A percentile compares a stretch with the other conserved stretches of the same genome.
Evolutionary conservation across 2,797 vertebrate genomes (phyloP).

Genomic region (Trachops cirrhosus): DNA sequence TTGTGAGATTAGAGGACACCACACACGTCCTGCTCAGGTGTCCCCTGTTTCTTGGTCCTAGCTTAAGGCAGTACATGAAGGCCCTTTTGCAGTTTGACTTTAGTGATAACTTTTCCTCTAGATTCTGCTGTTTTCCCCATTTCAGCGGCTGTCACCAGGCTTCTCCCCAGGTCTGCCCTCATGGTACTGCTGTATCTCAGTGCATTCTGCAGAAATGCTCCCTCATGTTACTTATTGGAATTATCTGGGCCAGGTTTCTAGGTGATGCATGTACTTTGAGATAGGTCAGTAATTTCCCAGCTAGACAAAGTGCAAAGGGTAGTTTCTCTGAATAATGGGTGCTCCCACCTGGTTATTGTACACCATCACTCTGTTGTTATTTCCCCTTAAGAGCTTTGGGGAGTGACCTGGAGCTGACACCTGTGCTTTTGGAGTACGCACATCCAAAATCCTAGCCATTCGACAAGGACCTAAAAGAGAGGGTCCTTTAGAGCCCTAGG

Average conservation of each 20-base stretch:
- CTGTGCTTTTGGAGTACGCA: neutral
- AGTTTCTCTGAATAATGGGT: neutral
- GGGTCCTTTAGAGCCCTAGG: neutral
- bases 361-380: neutral
- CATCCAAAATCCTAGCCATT: neutral
- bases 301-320: constrained; percentile 14
- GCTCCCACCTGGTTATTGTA: neutral
- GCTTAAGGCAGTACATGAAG: neutral
- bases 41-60: neutral
- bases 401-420: neutral
- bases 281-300: constrained; percentile 23
- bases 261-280: constrained; percentile 24
- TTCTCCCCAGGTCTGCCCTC: neutral
- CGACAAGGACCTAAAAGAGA: neutral
- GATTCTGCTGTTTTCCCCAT: neutral
- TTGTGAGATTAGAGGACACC: neutral
- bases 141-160: neutral
- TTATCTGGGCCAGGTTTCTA: constrained; percentile 40
- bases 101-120: neutral
- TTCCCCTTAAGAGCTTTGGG: neutral
- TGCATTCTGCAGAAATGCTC: neutral
- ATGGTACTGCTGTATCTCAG: neutral
- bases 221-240: neutral
- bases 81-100: neutral
- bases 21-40: neutral